Conservation (phyloP, 2,797 vertebrate species). For the Micropoecilia bifurca region DNA sequence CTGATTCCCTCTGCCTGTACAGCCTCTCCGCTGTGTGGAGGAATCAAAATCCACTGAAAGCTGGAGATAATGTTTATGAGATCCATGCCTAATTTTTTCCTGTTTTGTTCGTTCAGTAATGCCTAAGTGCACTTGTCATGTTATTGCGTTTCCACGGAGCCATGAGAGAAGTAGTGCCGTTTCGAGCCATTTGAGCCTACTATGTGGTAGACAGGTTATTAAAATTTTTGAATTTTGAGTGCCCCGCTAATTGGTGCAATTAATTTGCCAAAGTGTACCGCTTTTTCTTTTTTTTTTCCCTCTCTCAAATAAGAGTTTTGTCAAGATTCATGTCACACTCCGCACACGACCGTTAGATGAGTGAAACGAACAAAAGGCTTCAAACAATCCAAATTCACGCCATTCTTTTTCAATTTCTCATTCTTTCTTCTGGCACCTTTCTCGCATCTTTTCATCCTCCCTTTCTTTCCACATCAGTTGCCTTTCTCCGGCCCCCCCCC, state of each 20-base stretch:
- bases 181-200: conserved; percentile 58
- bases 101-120: conserved; percentile 31
- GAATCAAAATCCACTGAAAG: conserved; percentile 1
- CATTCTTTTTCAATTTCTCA: conserved; percentile 23
- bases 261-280: conserved; percentile 65
- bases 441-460: conserved; percentile 47
- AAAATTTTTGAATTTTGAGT: conserved; percentile 64
- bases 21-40: conserved; percentile 2
- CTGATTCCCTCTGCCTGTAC: not conserved
- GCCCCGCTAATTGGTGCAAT: conserved; percentile 69
- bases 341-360: conserved; percentile 43
- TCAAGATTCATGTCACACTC: conserved; percentile 44
- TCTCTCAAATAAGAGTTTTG: conserved; percentile 33
- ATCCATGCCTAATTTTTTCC: conserved; percentile 17
- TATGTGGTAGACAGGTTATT: conserved; percentile 66
- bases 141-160: conserved; percentile 37
- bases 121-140: conserved; percentile 47
- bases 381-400: conserved; percentile 25
- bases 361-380: conserved; percentile 38
- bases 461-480: conserved; percentile 64
- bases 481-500: conserved; percentile 49
- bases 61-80: conserved; percentile 9
- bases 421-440: conserved; percentile 37
- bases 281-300: conserved; percentile 24
- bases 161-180: conserved; percentile 25